Evolutionary conservation across 1,140 invertebrate genomes (phyloP), one percentile per base, ranked within the genome.

Genomic region (Ceratosolen solmsi): DNA sequence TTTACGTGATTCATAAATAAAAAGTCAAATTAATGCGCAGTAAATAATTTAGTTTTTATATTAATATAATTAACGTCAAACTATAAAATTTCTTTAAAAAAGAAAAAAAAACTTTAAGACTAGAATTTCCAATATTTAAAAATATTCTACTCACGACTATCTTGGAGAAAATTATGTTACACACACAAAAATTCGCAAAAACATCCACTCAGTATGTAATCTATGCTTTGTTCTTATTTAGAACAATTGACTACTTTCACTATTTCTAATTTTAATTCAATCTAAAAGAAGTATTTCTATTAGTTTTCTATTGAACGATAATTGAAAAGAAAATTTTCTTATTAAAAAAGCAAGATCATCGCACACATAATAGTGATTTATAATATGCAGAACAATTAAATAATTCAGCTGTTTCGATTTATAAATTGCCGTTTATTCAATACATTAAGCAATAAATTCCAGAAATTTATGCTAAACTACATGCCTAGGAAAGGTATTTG

Each of bases 81-180:
- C 15, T 63, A 58, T 58, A 63, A 63, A 63, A 63, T 63, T n/a
- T 63, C 17, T 30, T 15, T 9, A 30, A 63, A 1, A n/a, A n/a
- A n/a, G n/a, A n/a, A n/a, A n/a, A n/a, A n/a, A n/a, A n/a, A n/a
- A n/a, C 13, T 30, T 58, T 7, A n/a, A 58, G 54, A 58, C 54
- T 58, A 25, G n/a, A n/a, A 58, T 58, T 58, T 58, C n/a, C n/a
- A 5, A 22, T 58, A 58, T 58, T 58, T 25, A 25, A 58, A 25
- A 58, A 58, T 58, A 58, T 58, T 58, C 20, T 22, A 58, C 58
- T 60, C n/a, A n/a, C n/a, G n/a, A n/a, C n/a, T n/a, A n/a, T n/a
- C n/a, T n/a, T n/a, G n/a, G n/a, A n/a, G n/a, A n/a, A n/a, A n/a
- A n/a, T n/a, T n/a, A n/a, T n/a, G n/a, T n/a, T n/a, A n/a, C n/a